Base-by-base conservation (phyloP, 2,888 invertebrate genomes). In the Ashinkailepas kermadecensis region DNA sequence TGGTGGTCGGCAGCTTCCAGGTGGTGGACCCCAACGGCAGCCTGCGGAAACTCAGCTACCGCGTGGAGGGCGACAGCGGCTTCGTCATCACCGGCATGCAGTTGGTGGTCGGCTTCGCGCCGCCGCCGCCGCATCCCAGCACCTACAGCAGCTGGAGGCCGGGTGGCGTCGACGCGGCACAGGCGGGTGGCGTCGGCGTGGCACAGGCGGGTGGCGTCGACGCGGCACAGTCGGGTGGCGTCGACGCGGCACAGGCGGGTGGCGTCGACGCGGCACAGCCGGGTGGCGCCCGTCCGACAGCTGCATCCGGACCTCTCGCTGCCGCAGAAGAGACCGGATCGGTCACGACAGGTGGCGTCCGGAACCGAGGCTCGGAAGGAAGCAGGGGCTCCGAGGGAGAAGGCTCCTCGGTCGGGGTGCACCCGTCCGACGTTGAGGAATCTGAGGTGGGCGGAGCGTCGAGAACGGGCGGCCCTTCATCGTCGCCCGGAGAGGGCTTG, bases 81-180 rank as follows among this genome's bases (percentile, higher is more conserved):
- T 74, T 74, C 56, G 74, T 74, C 54, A 74, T 74, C 74, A 74
- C 74, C 18, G 74, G 21, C 56, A 54, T 54, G 74, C 74, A 74
- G 21, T 21, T 74, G 74, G 56, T 56, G 74, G 10, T 9, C 54
- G 74, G 21, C 74, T 74, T 74, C 74, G 56, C 54, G 74, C 18
- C 54, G 10, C 74, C 74, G 3, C 54, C 74, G 18, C 74, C 74
- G 9, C 15, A 11, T 3, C 70, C 70, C 9, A 10, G 8, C n/a
- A 39, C 70, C 9, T 74, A 74, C 74, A 56, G 8, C 74, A 10
- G 21, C 56, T 59, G 59, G 59, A 59, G 18, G 54, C 9, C 74
- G 15, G 74, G 13, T 15, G 15, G 25, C 10, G 25, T 2, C 23
- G 67, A 13, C 39, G 1, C 62, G 62, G 13, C n/a, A 23, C 10